Evolutionary conservation across 1,140 invertebrate genomes (phyloP).

Genomic region (Procambarus clarkii): DNA sequence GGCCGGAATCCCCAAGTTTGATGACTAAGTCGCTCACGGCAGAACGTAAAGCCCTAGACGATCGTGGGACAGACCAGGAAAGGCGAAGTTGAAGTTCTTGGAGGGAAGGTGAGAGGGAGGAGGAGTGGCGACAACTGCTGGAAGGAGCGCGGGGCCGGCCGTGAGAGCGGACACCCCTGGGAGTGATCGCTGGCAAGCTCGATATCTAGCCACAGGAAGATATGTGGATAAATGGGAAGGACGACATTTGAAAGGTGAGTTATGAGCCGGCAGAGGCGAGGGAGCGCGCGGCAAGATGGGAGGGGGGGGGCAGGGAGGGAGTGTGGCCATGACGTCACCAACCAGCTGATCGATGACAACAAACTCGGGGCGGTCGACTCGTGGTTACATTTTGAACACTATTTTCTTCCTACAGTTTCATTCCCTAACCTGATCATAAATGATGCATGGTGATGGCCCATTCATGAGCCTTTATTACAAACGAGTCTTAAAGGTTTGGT

Average conservation of each 20-base stretch:
- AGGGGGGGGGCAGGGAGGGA: neutral
- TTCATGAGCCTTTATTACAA: neutral
- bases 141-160: neutral
- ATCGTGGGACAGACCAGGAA: no score
- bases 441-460: neutral
- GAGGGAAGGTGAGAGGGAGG: no score
- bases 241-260: constrained; percentile 10
- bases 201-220: neutral
- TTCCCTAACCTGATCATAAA: neutral
- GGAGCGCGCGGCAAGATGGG: neutral
- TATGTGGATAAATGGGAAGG: constrained; percentile 14
- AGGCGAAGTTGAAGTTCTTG: no score
- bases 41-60: no score
- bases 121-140: neutral
- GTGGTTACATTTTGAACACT: neutral
- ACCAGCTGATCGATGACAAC: constrained; percentile 43
- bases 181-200: neutral
- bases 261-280: neutral
- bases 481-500: neutral
- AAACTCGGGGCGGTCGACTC: neutral
- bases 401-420: neutral
- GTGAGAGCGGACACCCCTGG: neutral
- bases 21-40: no score
- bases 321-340: constrained; percentile 5
- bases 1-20: no score